These are phyloP conservation scores for Troides aeacus DNA, from an alignment of 2,888 invertebrate species.

Conservation along the genomic window DNA sequence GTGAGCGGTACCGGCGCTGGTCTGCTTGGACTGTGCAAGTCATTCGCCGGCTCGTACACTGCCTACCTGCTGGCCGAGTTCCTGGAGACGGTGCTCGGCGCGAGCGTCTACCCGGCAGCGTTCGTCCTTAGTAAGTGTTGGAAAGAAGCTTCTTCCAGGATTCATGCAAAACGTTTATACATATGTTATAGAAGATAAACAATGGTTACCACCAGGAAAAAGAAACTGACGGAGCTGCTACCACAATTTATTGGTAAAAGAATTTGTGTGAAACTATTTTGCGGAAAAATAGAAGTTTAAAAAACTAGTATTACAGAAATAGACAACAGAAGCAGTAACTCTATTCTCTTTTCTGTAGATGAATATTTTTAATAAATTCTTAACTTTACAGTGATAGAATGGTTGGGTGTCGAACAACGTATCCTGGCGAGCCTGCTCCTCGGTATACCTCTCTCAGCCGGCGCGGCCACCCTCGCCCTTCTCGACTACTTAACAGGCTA, in stretches of 20 bases:
- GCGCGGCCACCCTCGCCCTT: conserved; percentile 83
- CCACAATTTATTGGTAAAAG: no score
- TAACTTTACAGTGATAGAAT: conserved; percentile 83
- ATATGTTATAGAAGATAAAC: no score
- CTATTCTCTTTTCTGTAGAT: no score
- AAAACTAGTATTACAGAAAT: no score
- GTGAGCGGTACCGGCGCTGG: conserved; percentile 73
- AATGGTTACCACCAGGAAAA: no score
- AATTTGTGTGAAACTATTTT: no score
- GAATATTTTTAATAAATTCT: neutral
- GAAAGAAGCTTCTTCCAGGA: no score
- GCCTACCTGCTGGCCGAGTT: conserved; percentile 77
- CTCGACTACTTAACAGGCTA: conserved; percentile 84
- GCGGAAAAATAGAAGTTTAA: no score
- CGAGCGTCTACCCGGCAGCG: conserved; percentile 80
- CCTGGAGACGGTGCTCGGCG: conserved; percentile 76
- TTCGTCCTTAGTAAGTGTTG: conserved; percentile 78
- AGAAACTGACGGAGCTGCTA: no score
- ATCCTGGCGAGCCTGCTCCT: conserved; percentile 86
- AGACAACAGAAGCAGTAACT: no score
- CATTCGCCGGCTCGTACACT: conserved; percentile 75
- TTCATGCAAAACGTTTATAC: no score
- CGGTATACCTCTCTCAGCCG: conserved; percentile 85
- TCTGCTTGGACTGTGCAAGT: conserved; percentile 75
- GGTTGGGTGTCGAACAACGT: conserved; percentile 86